A percentile compares a stretch with the other conserved stretches of the same genome.
phyloP scores from a whole-genome alignment of 2,113 vertebrate species.

The Penelope pileata region DNA sequence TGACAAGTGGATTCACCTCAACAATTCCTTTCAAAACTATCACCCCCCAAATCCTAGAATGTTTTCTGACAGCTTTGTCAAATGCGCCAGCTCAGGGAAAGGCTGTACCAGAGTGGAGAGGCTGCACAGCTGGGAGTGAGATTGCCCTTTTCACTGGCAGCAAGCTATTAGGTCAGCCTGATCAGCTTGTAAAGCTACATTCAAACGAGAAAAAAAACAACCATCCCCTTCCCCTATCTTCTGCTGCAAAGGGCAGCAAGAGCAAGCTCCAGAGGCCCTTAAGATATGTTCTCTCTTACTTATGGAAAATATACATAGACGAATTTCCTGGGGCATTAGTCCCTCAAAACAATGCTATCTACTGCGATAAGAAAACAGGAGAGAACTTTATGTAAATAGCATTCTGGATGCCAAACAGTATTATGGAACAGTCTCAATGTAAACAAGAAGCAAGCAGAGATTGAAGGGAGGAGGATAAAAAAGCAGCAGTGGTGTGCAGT shows the following conservation, averaged over 20 bases:
- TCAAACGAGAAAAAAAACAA: not conserved
- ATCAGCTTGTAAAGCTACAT: not conserved
- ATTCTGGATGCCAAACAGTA: not conserved
- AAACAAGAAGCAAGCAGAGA: not conserved
- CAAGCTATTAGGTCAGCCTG: not conserved
- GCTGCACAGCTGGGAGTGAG: not conserved
- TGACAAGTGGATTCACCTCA: not conserved
- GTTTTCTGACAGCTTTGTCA: not conserved
- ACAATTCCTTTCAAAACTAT: not conserved
- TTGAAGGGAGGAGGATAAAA: accelerated
- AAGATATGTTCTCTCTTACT: not conserved
- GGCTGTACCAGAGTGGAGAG: not conserved
- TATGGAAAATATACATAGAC: conserved; percentile 11
- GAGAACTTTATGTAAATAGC: not conserved
- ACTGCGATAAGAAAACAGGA: conserved; percentile 11
- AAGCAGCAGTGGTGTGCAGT: accelerated
- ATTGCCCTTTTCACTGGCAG: not conserved
- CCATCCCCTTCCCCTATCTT: not conserved
- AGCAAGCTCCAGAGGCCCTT: not conserved
- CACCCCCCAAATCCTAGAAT: not conserved
- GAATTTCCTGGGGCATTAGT: conserved; percentile 40
- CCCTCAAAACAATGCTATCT: conserved; percentile 42
- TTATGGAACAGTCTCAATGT: not conserved
- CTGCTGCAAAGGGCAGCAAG: not conserved
- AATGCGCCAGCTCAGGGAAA: not conserved